Base-by-base conservation (phyloP, 2,797 vertebrate species). In the Threskiornis aethiopicus region DNA sequence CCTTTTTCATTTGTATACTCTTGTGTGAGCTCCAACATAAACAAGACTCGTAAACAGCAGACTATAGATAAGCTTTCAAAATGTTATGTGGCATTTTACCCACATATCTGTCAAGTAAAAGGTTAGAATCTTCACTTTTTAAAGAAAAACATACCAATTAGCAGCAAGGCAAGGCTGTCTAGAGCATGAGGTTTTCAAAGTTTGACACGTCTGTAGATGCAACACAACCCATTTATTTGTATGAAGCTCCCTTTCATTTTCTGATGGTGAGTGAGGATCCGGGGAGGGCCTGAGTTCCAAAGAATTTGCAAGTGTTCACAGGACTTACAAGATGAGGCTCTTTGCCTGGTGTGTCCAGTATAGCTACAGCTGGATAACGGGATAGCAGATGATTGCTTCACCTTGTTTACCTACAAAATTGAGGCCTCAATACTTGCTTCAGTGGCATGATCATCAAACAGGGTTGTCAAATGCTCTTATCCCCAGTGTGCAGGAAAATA, bases 111-210 rank as follows among this genome's bases (percentile, higher is more conserved):
- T 98, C 98, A 98, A 98, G 95, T 91, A 92, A 98, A 98, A 98
- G 98, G 98, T 98, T 98, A 98, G 96, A 96, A 98, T 98, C 97
- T 97, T 98, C 96, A 98, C 94, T 97, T 98, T 96, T 96, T 96
- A 93, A 96, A 97, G 95, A 91, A 98, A 98, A 98, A 97, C 92
- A 97, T 95, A 96, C 97, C 95, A 98, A 98, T 98, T 98, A 98
- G 96, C 79, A 96, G 70, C 87, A 92, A 84, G 69, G 90, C 94
- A 96, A 89, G 92, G 44, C 59, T 97, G 91, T 93, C 93, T 93
- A 51, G 73, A 95, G 66, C 86, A 87, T 95, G 85, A 97, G 72
- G 93, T 96, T 94, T 87, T 75, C 84, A 49, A 59, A 87, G 54
- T 70, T 83, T 97, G 96, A 97, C 64, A 75, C 22, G 1, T 76